Conservation (phyloP, 1,140 invertebrate genomes). For the Drosophila chauvacae region DNA sequence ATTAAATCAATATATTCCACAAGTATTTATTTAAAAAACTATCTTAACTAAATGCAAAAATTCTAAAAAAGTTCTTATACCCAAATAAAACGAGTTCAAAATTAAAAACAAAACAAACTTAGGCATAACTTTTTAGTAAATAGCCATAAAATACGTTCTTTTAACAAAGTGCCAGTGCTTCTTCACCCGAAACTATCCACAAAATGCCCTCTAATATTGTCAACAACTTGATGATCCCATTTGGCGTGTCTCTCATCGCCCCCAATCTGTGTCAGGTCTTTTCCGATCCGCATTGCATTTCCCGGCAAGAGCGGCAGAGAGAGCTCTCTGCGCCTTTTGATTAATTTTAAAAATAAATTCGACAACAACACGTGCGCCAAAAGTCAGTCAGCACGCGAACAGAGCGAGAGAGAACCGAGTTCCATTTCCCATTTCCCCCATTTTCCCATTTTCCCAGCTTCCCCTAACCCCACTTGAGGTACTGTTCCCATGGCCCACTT, state of each 20-base stretch:
- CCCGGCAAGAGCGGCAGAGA: constrained; percentile 10
- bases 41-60: background rate
- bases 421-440: constrained; percentile 4
- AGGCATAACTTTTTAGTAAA: background rate
- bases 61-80: background rate
- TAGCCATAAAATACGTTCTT: background rate
- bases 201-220: constrained; percentile 30
- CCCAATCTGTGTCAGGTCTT: constrained; percentile 23
- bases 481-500: constrained; percentile 31
- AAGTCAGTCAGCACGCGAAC: constrained; percentile 26
- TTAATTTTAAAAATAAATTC: constrained; percentile 79
- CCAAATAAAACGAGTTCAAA: too few relatives aligned
- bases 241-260: constrained; percentile 45
- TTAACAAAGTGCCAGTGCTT: background rate
- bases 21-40: background rate
- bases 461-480: constrained; percentile 2
- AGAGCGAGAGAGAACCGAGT: constrained; percentile 9
- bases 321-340: constrained; percentile 50
- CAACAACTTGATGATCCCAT: constrained; percentile 51
- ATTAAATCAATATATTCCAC: background rate
- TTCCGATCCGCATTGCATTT: constrained; percentile 40
- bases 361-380: constrained; percentile 64
- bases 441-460: constrained; percentile 13
- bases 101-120: background rate
- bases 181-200: background rate